phyloP scores from a whole-genome alignment of 2,888 invertebrate species.

The Leucania comma region DNA sequence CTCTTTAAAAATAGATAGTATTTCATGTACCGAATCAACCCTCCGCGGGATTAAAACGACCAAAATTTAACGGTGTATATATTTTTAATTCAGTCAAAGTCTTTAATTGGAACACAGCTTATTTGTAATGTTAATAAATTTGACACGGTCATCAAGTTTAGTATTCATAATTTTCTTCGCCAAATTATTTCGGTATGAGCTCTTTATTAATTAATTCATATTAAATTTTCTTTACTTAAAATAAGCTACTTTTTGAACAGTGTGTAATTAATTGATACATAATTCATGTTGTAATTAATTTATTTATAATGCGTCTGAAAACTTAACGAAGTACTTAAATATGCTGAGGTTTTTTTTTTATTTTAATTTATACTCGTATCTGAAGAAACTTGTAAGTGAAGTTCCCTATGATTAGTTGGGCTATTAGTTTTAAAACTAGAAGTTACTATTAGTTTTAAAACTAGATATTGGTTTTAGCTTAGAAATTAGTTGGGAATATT shows the following conservation, averaged over 20 bases:
- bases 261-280: conserved; percentile 6
- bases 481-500: not conserved
- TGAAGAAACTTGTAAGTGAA: not conserved
- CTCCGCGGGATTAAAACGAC: too few relatives aligned
- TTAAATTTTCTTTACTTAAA: conserved; percentile 5
- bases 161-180: conserved; percentile 5
- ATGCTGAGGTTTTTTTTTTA: not conserved
- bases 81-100: conserved; percentile 16
- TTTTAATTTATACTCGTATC: too few relatives aligned
- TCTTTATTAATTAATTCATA: conserved; percentile 33
- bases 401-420: not conserved
- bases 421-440: not conserved
- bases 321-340: conserved; percentile 27
- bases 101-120: conserved; percentile 17
- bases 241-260: conserved; percentile 6
- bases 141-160: conserved; percentile 10
- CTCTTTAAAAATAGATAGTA: too few relatives aligned
- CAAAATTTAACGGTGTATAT: too few relatives aligned
- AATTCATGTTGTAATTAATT: conserved; percentile 20
- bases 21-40: too few relatives aligned
- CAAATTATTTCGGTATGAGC: not conserved
- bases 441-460: not conserved
- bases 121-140: conserved; percentile 1
- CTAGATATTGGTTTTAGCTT: not conserved
- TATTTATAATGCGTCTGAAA: conserved; percentile 45